Conservation (phyloP, 2,797 vertebrate species). For the Erpetoichthys calabaricus region DNA sequence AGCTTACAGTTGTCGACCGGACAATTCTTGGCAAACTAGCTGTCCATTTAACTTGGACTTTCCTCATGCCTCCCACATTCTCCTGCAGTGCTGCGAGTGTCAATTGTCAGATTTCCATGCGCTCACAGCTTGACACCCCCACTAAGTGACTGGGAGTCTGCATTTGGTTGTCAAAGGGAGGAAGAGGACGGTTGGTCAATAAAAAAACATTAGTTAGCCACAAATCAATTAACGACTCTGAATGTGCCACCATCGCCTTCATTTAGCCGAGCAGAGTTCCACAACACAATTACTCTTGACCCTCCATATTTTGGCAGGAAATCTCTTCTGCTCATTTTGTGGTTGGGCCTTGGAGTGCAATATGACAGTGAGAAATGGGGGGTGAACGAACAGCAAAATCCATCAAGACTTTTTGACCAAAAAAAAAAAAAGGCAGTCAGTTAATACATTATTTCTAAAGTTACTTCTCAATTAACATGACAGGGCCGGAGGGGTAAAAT, state of each 20-base stretch:
- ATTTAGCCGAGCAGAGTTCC: background rate
- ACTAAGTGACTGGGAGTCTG: background rate
- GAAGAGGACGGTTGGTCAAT: conserved; percentile 20
- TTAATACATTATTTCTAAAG: too few relatives aligned
- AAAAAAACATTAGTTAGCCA: conserved; percentile 28
- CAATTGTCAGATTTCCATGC: background rate
- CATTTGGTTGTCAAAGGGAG: conserved; percentile 4
- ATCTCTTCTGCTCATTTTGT: too few relatives aligned
- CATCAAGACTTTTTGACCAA: too few relatives aligned
- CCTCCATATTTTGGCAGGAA: too few relatives aligned
- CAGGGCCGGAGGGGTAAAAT: conserved; percentile 21
- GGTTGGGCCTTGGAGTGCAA: too few relatives aligned
- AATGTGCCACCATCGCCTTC: conserved; percentile 3
- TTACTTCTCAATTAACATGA: conserved; percentile 2
- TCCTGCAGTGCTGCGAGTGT: background rate
- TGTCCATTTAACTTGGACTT: too few relatives aligned
- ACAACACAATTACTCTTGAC: too few relatives aligned
- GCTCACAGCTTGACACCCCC: background rate
- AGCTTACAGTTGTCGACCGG: too few relatives aligned
- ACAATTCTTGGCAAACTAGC: too few relatives aligned
- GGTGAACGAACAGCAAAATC: conserved; percentile 6
- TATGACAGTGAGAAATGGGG: background rate
- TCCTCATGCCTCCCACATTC: too few relatives aligned
- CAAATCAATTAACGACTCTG: conserved; percentile 29
- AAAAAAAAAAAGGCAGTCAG: too few relatives aligned